phyloP scores from a whole-genome alignment of 2,888 invertebrate genomes.

The Lycia hirtaria region DNA sequence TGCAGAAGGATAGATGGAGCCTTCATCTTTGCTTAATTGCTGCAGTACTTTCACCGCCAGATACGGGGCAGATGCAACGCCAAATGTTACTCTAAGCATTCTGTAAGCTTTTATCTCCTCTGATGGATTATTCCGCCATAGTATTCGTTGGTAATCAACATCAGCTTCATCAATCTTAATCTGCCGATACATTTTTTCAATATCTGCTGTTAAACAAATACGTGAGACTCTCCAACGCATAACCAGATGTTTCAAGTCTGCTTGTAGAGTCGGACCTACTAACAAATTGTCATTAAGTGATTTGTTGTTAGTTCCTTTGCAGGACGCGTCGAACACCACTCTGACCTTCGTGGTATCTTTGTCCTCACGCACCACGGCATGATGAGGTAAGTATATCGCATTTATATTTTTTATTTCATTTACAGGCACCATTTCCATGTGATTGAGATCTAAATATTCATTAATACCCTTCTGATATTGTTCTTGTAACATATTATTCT shows the following conservation, averaged over 20 bases:
- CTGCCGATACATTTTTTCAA: background rate
- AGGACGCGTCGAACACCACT: background rate
- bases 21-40: background rate
- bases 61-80: background rate
- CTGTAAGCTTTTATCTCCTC: background rate
- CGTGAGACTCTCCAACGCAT: background rate
- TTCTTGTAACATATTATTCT: too few species aligned
- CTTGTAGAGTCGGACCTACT: background rate
- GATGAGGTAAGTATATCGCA: background rate
- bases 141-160: background rate
- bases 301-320: background rate
- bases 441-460: background rate
- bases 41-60: background rate
- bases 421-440: background rate
- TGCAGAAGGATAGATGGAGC: too few species aligned
- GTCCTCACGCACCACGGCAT: background rate
- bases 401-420: background rate
- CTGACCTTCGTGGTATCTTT: background rate
- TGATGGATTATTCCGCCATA: background rate
- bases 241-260: background rate
- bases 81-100: background rate
- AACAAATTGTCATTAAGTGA: background rate
- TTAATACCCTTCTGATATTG: too few species aligned
- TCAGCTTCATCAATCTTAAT: background rate
- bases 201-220: background rate